Evolutionary conservation across 2,797 vertebrate genomes (phyloP), one percentile per base, ranked within the genome.

Genomic region (Argentina silus): DNA sequence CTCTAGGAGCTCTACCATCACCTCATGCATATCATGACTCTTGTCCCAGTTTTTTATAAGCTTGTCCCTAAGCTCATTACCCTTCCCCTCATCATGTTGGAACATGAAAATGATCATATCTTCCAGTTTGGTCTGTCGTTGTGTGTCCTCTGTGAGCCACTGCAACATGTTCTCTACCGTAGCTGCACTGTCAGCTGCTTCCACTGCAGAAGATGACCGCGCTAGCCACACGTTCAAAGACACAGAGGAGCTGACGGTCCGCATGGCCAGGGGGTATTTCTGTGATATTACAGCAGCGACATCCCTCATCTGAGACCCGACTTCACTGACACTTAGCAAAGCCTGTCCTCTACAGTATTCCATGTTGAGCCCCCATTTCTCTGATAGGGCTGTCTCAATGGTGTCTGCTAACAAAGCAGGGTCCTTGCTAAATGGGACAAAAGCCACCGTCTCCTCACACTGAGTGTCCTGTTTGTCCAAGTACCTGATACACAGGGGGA

Each of bases 291-390:
- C 85, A 56, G 83, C 62, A 68, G 91, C 91, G 0, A 92, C 93
- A 23, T 83, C 87, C 73, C 86, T 92, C 90, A 95, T 91, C 78
- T 90, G 88, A 67, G 81, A 77, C 53, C 92, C 92, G 2, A 90
- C 83, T 45, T 84, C 79, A 45, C 93, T 93, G 6, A 92, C 85
- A 76, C 90, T 92, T 61, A 92, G 75, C 72, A 84, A 80, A 21
- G 92, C 88, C 78, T 93, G 93, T 7, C 94, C 93, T 80, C 93
- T 88, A 75, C 94, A 95, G 48, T 87, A 91, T 67, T 87, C 91
- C 93, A 95, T 93, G 80, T 94, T 93, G 19, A 95, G 90, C 10
- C 94, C 94, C 92, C 93, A 95, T 60, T 94, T 95, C 76, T 93
- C 91, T 48, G 93, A 92, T 66, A 95, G 85, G 0, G 86, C 81